Base-by-base conservation (phyloP, 2,797 vertebrate species). In the Gymnothorax reevesii region DNA sequence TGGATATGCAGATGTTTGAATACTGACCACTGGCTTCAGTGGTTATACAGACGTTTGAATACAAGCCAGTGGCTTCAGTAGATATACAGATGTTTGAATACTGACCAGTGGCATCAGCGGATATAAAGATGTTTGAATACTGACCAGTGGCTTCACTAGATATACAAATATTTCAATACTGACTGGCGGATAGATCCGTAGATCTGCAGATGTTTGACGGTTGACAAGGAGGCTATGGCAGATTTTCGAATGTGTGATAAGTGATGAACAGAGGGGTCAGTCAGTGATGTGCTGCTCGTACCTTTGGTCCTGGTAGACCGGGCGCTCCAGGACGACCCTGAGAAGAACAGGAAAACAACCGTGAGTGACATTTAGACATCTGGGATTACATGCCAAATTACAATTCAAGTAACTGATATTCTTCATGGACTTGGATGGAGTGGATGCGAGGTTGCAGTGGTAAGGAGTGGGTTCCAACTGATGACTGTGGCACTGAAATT, bases 221-320 rank as follows among this genome's bases (percentile, higher is more conserved):
- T 42, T 42, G 33, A 42, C 33, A 42, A 42, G 33, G 33, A 42
- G 33, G 33, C 33, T 42, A 42, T 42, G 33, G 2, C 62, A 64
- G 62, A 20, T 64, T 7, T 64, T 15, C 15, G 1, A 22, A 64
- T 64, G 12, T 64, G 17, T 15, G 15, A 5, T 64, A 22, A 64
- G 10, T 64, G 62, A 64, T 15, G 13, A 33, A 5, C 52, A 42
- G 42, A 77, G 33, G 73, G 73, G 13, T 17, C 42, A 77, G 42
- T 49, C 33, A 52, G 73, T 13, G 69, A 42, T 17, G 73, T 77
- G 73, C 73, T 27, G 77, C 82, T 85, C 89, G 92, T 92, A 99
- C 98, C 96, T 99, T 99, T 84, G 97, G 96, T 90, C 98, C 98
- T 33, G 96, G 97, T 22, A 83, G 87, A 91, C 98, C 98, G 12